Evolutionary conservation across 2,888 invertebrate genomes (phyloP).

Genomic region (Junonia oenone): DNA sequence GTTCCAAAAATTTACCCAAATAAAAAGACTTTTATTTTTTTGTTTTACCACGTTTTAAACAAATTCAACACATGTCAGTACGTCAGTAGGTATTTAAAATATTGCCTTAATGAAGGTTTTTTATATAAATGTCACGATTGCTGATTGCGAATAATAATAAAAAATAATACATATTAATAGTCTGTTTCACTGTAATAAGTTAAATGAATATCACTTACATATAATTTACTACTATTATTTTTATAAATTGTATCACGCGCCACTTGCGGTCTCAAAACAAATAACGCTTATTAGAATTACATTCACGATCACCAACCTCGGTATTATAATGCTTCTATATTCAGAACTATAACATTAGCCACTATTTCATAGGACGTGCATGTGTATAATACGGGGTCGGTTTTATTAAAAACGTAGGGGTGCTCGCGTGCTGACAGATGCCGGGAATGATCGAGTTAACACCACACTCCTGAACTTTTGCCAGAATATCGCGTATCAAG

Average conservation of each 20-base stretch:
- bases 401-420: constrained; percentile 60
- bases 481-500: constrained; percentile 44
- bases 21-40: too few species aligned
- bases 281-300: background rate
- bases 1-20: too few species aligned
- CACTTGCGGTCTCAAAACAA: background rate
- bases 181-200: too few species aligned
- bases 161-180: too few species aligned
- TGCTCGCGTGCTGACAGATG: constrained; percentile 54
- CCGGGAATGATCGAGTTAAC: constrained; percentile 59
- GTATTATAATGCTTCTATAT: background rate
- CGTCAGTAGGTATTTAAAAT: too few species aligned
- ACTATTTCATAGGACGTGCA: constrained; percentile 15
- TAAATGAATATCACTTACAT: too few species aligned
- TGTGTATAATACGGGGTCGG: constrained; percentile 20
- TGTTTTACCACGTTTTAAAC: too few species aligned
- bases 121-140: too few species aligned
- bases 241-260: background rate
- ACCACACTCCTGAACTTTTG: constrained; percentile 60
- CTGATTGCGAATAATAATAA: too few species aligned
- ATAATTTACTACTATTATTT: too few species aligned
- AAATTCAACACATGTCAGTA: too few species aligned
- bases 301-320: background rate
- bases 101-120: too few species aligned
- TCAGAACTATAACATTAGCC: constrained; percentile 8